A percentile compares a stretch with the other conserved stretches of the same genome.
These are phyloP conservation scores for Girardia tigrina DNA, from an alignment of 2,888 invertebrate species.

Conservation along the genomic window DNA sequence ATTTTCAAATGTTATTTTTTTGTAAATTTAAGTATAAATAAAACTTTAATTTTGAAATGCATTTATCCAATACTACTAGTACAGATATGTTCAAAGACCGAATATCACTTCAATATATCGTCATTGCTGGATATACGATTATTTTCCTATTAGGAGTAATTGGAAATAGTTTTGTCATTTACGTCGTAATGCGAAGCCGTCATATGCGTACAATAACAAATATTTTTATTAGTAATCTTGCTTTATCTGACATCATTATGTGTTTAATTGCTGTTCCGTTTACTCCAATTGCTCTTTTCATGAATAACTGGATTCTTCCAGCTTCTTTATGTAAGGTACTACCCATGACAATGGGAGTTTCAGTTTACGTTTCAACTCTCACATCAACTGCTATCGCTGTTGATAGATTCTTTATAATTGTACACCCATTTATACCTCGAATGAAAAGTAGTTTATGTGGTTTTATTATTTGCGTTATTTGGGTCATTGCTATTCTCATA, in stretches of 20 bases:
- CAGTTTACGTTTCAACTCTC: slow-evolving; percentile 88
- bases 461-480: slow-evolving; percentile 70
- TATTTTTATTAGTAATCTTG: slow-evolving; percentile 85
- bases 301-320: slow-evolving; percentile 81
- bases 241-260: slow-evolving; percentile 78
- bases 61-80: neutral
- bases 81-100: neutral
- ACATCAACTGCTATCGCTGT: slow-evolving; percentile 91
- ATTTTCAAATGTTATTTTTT: neutral
- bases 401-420: slow-evolving; percentile 88
- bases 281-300: slow-evolving; percentile 81
- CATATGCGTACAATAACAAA: slow-evolving; percentile 97
- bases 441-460: slow-evolving; percentile 77
- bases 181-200: slow-evolving; percentile 77
- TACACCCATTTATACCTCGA: slow-evolving; percentile 78
- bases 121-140: slow-evolving; percentile 62
- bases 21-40: neutral
- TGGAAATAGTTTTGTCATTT: slow-evolving; percentile 63
- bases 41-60: too few species aligned
- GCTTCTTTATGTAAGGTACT: slow-evolving; percentile 74
- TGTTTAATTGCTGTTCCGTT: slow-evolving; percentile 86
- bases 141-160: slow-evolving; percentile 68
- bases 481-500: slow-evolving; percentile 71
- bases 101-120: slow-evolving; percentile 49
- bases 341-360: slow-evolving; percentile 67